A percentile compares a stretch with the other conserved stretches of the same genome.
These are phyloP conservation scores for Drosophila acutilabella DNA, from an alignment of 2,888 invertebrate genomes.

Conservation along the genomic window DNA sequence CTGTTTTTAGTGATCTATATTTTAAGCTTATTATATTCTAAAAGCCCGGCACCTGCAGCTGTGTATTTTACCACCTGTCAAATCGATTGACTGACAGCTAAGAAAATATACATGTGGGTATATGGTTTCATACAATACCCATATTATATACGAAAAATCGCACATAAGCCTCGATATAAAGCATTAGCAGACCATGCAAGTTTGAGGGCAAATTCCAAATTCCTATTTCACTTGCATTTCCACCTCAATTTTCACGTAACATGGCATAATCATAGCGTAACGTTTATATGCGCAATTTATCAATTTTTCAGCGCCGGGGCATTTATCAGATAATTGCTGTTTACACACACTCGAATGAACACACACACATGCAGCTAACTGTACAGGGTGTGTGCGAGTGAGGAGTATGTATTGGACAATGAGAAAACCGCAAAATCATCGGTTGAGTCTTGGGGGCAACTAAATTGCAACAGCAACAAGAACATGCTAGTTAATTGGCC, in stretches of 20 bases:
- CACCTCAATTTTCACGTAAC: conserved; percentile 21
- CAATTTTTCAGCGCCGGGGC: conserved; percentile 77
- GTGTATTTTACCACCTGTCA: conserved; percentile 28
- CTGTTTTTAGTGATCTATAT: not conserved
- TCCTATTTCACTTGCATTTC: conserved; percentile 31
- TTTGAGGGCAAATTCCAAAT: conserved; percentile 38
- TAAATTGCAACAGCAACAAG: conserved; percentile 69
- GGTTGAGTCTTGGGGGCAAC: conserved; percentile 66
- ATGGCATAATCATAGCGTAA: conserved; percentile 77
- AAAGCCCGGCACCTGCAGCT: conserved; percentile 30
- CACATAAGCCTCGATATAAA: conserved; percentile 15
- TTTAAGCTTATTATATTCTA: not conserved
- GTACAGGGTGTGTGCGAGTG: conserved; percentile 13
- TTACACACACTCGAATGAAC: conserved; percentile 68
- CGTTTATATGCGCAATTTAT: conserved; percentile 78
- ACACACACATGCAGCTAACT: conserved; percentile 47
- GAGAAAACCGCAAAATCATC: conserved; percentile 78
- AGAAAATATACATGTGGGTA: conserved; percentile 8
- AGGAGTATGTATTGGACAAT: conserved; percentile 27
- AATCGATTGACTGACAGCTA: conserved; percentile 40
- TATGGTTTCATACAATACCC: not conserved
- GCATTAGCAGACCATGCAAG: conserved; percentile 12
- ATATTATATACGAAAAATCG: conserved; percentile 12
- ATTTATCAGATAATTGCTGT: conserved; percentile 80
- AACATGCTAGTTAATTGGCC: conserved; percentile 74